Base-by-base conservation (phyloP, 1,140 invertebrate species). In the Drosophila paulistorum region DNA sequence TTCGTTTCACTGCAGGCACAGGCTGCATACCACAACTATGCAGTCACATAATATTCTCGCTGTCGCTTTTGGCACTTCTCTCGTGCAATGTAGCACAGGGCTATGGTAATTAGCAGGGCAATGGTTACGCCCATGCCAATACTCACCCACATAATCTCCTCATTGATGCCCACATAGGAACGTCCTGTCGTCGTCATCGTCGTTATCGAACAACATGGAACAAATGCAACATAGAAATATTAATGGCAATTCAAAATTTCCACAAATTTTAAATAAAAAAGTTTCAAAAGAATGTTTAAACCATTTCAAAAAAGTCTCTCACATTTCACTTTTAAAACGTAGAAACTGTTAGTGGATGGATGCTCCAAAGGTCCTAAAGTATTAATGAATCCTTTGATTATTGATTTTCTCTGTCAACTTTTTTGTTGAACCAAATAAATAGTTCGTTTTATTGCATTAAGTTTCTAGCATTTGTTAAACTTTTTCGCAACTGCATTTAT, bases 61-160 rank as follows among this genome's bases (percentile, higher is more conserved):
- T 91, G 89, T 41, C 95, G 93, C 74, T 96, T 96, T 68, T 95
- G 94, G 91, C 95, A 96, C 86, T 96, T 96, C 92, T 97, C 96
- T 48, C 95, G 93, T 13, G 95, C 93, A 58, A 97, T 96, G 84
- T 96, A 96, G 92, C 96, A 96, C 1, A 97, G 92, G 0, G 96
- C 96, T 70, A 96, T 95, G 1, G 95, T 95, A 84, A 97, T 97
- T 3, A 97, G 93, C 0, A 97, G 93, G 0, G 95, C 95, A 65
- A 97, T 97, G n/a, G 95, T 95, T 58, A 96, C 95, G 4, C 95
- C 96, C 96, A 97, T 96, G 20, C 95, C 95, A 81, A 97, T 96
- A 92, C 96, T 96, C 77, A 96, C 96, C 96, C 96, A 97, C 80
- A 96, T 96, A 74, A 97, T 96, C 90, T 96, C 96, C 92, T 97